A percentile compares a stretch with the other conserved stretches of the same genome.
Conservation (phyloP, 2,888 invertebrate genomes). For the Ochropleura plecta region DNA sequence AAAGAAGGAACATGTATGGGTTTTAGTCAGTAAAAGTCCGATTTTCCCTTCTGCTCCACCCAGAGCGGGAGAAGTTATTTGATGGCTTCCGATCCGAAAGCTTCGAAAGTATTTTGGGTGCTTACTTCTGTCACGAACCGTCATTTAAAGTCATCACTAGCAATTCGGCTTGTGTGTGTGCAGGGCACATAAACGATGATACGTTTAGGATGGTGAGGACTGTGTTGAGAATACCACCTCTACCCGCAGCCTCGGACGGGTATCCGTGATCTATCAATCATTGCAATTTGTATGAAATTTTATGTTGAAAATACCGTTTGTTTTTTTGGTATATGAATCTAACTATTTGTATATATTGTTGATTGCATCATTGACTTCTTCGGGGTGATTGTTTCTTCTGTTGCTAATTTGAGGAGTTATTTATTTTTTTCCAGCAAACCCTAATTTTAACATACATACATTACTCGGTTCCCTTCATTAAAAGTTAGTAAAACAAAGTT, state of each 20-base stretch:
- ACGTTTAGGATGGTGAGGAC: neutral
- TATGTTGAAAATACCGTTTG: constrained; percentile 49
- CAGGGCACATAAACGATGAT: neutral
- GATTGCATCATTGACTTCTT: neutral
- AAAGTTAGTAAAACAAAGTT: neutral
- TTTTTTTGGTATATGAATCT: constrained; percentile 17
- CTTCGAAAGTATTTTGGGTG: neutral
- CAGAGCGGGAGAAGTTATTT: too few species aligned
- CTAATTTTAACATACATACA: neutral
- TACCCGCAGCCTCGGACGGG: neutral
- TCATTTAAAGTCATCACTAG: neutral
- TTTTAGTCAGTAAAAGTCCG: too few species aligned
- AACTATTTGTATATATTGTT: constrained; percentile 5
- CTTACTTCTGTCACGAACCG: neutral
- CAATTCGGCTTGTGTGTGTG: neutral
- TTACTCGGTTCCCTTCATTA: neutral
- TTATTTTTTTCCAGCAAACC: neutral
- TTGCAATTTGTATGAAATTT: constrained; percentile 65
- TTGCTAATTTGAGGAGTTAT: neutral
- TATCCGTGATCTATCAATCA: constrained; percentile 25
- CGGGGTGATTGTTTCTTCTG: neutral
- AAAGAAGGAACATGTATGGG: too few species aligned
- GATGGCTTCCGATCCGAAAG: too few species aligned
- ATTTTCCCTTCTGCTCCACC: too few species aligned
- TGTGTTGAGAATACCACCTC: neutral